These are phyloP conservation scores for Athrips mouffetella DNA, from an alignment of 2,888 invertebrate species.

Conservation along the genomic window DNA sequence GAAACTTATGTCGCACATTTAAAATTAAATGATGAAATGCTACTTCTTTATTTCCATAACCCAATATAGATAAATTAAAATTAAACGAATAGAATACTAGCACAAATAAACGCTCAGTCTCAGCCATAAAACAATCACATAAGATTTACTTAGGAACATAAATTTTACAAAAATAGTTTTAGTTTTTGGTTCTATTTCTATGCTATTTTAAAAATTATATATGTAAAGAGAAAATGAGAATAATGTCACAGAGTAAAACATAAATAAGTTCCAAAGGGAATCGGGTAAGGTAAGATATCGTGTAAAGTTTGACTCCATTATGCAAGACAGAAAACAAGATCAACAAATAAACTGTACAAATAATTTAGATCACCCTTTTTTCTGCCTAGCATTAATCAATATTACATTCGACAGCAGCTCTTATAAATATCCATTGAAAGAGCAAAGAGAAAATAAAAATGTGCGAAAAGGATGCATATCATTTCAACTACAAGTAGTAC, in stretches of 20 bases:
- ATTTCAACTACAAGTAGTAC: no score
- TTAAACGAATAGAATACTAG: constrained; percentile 35
- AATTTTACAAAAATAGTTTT: constrained; percentile 58
- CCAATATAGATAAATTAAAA: constrained; percentile 25
- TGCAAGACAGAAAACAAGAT: no score
- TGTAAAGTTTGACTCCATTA: no score
- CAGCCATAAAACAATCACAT: constrained; percentile 38
- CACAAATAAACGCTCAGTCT: constrained; percentile 26
- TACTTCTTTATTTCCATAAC: not conserved
- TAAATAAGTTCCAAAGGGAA: no score
- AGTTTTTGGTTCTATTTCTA: constrained; percentile 54
- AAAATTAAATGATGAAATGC: constrained; percentile 7
- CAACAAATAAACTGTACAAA: no score
- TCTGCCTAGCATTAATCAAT: no score
- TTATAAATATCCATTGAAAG: no score
- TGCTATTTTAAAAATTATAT: not conserved
- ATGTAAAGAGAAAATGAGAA: not conserved
- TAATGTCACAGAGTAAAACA: not conserved
- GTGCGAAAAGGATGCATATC: no score
- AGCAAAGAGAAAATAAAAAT: no score
- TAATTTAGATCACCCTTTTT: no score
- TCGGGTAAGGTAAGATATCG: no score
- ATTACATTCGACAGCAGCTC: no score
- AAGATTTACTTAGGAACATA: constrained; percentile 58
- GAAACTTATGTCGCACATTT: not conserved